These are phyloP conservation scores for Acromyrmex heyeri DNA, from an alignment of 1,140 invertebrate genomes.

Conservation along the genomic window DNA sequence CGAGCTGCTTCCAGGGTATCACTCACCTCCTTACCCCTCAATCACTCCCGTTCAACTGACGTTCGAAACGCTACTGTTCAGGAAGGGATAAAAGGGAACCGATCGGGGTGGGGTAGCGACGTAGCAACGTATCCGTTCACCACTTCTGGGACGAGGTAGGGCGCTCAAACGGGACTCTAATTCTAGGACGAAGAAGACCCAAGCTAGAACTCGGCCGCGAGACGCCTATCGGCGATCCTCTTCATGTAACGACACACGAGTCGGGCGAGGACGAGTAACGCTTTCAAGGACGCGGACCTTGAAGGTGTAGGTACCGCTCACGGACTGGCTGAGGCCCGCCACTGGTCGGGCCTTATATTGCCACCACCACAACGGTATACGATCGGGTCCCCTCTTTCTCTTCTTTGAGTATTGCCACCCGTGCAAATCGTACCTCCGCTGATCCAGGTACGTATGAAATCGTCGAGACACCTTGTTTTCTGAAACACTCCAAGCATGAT, in stretches of 20 bases:
- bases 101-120: background rate
- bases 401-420: slow-evolving; percentile 62
- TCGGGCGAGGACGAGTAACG: background rate
- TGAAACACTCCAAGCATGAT: background rate
- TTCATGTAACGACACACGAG: slow-evolving; percentile 22
- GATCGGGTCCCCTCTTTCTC: slow-evolving; percentile 74
- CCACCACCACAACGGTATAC: slow-evolving; percentile 82
- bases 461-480: slow-evolving; percentile 27
- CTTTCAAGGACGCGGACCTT: slow-evolving; percentile 81
- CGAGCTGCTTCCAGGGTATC: slow-evolving; percentile 15
- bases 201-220: slow-evolving; percentile 40
- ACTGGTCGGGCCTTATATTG: slow-evolving; percentile 85
- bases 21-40: slow-evolving; percentile 36
- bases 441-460: slow-evolving; percentile 62
- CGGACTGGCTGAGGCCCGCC: slow-evolving; percentile 84
- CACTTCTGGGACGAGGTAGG: background rate
- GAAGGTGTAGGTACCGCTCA: slow-evolving; percentile 84
- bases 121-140: background rate
- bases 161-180: background rate
- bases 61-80: slow-evolving; percentile 32
- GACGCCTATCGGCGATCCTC: slow-evolving; percentile 12
- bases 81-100: slow-evolving; percentile 18
- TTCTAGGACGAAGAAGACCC: background rate
- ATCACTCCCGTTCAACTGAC: slow-evolving; percentile 48
- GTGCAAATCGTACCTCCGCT: slow-evolving; percentile 30